Percentiles rank a stretch among this genome's conserved stretches.
Conservation (phyloP, 2,113 vertebrate species). For the Nesoenas mayeri region DNA sequence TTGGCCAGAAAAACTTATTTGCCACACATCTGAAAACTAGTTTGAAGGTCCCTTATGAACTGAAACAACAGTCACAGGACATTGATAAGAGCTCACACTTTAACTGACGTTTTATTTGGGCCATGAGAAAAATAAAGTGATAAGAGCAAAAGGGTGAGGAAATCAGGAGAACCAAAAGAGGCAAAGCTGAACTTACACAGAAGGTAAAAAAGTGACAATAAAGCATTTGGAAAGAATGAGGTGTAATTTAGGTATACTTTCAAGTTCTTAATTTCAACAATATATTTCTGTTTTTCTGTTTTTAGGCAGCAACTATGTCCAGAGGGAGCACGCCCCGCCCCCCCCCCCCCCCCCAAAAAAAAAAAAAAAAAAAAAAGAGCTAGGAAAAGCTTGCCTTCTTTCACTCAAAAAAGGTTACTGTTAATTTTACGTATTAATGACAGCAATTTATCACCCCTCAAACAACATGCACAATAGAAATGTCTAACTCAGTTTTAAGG, state of each 20-base stretch:
- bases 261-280: neutral
- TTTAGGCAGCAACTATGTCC: neutral
- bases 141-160: neutral
- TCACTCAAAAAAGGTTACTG: neutral
- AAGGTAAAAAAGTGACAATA: neutral
- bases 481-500: neutral
- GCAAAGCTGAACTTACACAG: neutral
- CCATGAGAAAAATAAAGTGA: neutral
- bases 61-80: neutral
- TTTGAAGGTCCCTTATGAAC: neutral
- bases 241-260: neutral
- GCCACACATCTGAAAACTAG: neutral
- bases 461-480: neutral
- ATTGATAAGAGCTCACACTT: neutral
- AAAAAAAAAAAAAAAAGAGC: neutral
- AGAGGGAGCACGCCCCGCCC: too few relatives aligned
- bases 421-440: neutral
- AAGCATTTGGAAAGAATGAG: neutral
- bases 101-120: neutral
- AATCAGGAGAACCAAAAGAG: neutral
- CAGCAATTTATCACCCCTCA: neutral
- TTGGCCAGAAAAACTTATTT: neutral
- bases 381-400: neutral
- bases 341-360: too few relatives aligned
- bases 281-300: neutral